These are phyloP conservation scores for Porites evermanni DNA, from an alignment of 92 coral and sea anemone species.

Conservation along the genomic window DNA sequence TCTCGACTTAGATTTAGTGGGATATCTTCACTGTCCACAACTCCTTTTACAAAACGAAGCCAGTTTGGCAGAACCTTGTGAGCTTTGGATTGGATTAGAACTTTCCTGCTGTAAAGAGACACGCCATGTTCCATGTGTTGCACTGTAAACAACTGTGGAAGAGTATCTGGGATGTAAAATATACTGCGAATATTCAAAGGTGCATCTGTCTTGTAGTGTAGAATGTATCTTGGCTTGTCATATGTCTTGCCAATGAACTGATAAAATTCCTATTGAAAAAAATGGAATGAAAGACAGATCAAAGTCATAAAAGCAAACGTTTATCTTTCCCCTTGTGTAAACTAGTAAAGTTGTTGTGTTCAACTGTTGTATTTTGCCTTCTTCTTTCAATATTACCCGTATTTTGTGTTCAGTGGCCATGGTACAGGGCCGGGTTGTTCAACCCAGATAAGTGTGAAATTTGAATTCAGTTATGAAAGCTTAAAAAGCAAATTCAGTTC, in stretches of 20 bases:
- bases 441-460: too few species aligned
- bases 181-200: constrained; percentile 96
- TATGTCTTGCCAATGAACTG: constrained; percentile 89
- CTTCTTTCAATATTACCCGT: too few species aligned
- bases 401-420: too few species aligned
- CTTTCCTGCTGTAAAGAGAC: constrained; percentile 90
- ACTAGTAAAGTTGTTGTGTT: too few species aligned
- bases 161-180: constrained; percentile 94
- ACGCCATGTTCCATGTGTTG: constrained; percentile 88
- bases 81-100: constrained; percentile 90
- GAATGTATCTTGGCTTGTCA: constrained; percentile 93
- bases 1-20: constrained; percentile 97
- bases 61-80: constrained; percentile 88
- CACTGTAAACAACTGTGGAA: constrained; percentile 82
- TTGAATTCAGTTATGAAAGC: too few species aligned
- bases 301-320: too few species aligned
- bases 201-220: constrained; percentile 97
- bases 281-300: not conserved
- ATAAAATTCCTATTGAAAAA: constrained; percentile 81
- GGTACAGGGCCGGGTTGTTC: too few species aligned
- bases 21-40: constrained; percentile 98
- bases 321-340: too few species aligned
- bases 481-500: too few species aligned
- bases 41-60: constrained; percentile 95
- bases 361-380: too few species aligned